These are phyloP conservation scores for Siphlonurus alternatus DNA, from an alignment of 2,888 invertebrate genomes.

Conservation along the genomic window DNA sequence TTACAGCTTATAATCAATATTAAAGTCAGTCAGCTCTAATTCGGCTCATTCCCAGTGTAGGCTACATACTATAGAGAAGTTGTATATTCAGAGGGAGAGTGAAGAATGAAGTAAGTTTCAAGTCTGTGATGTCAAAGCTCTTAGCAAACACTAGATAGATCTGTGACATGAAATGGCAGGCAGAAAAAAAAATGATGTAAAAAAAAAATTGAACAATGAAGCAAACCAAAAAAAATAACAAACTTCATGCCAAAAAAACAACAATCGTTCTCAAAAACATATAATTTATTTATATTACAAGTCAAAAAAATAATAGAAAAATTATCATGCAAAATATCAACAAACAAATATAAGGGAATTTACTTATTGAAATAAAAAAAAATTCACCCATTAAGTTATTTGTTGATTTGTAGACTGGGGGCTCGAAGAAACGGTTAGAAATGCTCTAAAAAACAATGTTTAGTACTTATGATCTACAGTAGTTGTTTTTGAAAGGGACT, in stretches of 20 bases:
- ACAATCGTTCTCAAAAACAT: background rate
- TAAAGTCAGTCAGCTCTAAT: background rate
- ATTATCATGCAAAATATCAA: background rate
- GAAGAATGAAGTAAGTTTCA: constrained; percentile 2
- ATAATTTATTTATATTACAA: background rate
- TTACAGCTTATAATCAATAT: background rate
- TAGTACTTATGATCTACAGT: background rate
- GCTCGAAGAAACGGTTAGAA: background rate
- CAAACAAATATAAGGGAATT: background rate
- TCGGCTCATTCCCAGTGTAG: background rate
- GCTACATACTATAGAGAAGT: background rate
- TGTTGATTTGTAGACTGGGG: background rate
- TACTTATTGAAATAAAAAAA: background rate
- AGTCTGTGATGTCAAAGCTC: background rate
- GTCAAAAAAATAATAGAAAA: background rate
- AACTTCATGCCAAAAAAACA: background rate
- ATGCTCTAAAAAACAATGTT: background rate
- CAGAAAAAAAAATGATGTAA: too few species aligned
- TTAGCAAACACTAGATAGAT: background rate
- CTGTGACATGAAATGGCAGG: background rate
- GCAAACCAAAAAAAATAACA: background rate
- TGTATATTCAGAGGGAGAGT: background rate
- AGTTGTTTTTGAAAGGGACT: background rate
- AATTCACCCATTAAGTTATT: background rate
- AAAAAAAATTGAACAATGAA: background rate